Conservation (phyloP, 2,797 vertebrate genomes). For the Potorous gilbertii region DNA sequence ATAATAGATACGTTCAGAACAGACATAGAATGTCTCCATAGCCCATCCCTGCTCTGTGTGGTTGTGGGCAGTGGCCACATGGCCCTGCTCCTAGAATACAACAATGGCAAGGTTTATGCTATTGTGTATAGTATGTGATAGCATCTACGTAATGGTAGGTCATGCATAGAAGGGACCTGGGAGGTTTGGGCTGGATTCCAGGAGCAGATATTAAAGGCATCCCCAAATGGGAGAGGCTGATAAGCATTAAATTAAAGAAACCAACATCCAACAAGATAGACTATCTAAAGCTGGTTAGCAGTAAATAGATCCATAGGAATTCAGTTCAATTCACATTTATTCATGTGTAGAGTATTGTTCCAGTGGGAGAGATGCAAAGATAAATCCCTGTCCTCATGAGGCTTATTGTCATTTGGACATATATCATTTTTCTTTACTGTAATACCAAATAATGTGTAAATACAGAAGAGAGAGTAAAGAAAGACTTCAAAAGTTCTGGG, state of each 20-base stretch:
- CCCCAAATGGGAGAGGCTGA: neutral
- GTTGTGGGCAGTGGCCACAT: neutral
- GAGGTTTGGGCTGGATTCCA: neutral
- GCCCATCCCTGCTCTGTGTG: neutral
- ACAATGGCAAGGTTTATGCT: neutral
- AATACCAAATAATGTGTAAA: neutral
- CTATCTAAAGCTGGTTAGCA: neutral
- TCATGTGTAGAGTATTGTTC: neutral
- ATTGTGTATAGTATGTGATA: neutral
- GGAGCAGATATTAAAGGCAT: neutral
- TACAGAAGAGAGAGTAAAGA: neutral
- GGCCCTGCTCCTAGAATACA: neutral
- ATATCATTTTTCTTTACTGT: neutral
- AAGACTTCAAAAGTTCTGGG: neutral
- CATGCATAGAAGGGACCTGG: neutral
- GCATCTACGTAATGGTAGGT: neutral
- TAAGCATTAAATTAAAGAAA: neutral
- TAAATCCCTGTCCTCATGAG: neutral
- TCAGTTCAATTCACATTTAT: neutral
- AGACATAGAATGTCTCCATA: slow-evolving; percentile 46
- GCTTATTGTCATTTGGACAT: neutral
- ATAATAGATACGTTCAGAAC: slow-evolving; percentile 37
- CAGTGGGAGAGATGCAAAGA: neutral
- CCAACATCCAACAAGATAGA: neutral
- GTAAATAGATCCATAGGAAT: neutral